phyloP scores from a whole-genome alignment of 2,888 invertebrate genomes.

The Plagiodera versicolora region DNA sequence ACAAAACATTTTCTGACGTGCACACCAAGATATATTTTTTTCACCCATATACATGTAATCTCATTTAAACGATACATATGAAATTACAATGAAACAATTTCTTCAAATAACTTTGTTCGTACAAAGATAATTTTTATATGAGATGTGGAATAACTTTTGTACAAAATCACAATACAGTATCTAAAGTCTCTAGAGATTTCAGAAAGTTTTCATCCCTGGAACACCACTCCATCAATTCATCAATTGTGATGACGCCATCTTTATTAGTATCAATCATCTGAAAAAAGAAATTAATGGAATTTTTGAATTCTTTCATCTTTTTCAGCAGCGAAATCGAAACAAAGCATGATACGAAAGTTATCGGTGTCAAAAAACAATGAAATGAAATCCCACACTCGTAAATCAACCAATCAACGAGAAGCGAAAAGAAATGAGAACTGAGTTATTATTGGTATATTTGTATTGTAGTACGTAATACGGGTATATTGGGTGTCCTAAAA shows the following conservation, averaged over 20 bases:
- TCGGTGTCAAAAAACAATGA: too few relatives aligned
- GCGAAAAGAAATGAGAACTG: too few relatives aligned
- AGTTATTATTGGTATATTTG: too few relatives aligned
- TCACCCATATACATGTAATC: conserved; percentile 5
- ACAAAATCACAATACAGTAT: conserved; percentile 72
- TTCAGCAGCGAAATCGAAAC: too few relatives aligned
- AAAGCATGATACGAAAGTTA: too few relatives aligned
- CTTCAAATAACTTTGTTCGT: conserved; percentile 17
- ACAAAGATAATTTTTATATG: conserved; percentile 11
- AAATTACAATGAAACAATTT: conserved; percentile 16
- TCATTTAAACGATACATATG: conserved; percentile 15
- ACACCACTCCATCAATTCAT: conserved; percentile 80
- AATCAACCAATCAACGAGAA: too few relatives aligned
- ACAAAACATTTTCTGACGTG: too few relatives aligned
- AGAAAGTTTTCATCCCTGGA: conserved; percentile 71
- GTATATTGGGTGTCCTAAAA: too few relatives aligned
- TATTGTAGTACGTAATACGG: too few relatives aligned
- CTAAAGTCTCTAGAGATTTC: conserved; percentile 70
- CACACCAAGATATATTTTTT: neutral
- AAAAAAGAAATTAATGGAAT: conserved; percentile 27
- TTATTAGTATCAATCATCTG: conserved; percentile 80
- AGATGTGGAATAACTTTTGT: conserved; percentile 9
- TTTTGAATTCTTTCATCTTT: neutral
- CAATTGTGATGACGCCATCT: conserved; percentile 79
- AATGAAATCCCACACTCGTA: too few relatives aligned